Conservation (phyloP, 2,797 vertebrate species). For the Hippoglossus hippoglossus region DNA sequence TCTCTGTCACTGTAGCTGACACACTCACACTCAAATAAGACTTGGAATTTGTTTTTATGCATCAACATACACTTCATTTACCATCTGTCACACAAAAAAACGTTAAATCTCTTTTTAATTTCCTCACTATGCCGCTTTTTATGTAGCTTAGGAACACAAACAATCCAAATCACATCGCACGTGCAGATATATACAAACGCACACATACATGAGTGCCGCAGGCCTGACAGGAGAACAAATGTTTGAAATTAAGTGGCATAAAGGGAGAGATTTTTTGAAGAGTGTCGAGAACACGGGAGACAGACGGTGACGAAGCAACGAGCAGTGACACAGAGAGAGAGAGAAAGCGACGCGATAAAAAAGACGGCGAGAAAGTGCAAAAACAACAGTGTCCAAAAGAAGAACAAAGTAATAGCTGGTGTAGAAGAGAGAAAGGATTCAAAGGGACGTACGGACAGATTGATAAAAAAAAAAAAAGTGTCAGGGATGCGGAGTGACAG, state of each 20-base stretch:
- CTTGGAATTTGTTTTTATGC: conserved; percentile 45
- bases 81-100: conserved; percentile 68
- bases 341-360: conserved; percentile 42
- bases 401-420: conserved; percentile 19
- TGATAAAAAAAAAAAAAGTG: conserved; percentile 31
- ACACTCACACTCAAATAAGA: conserved; percentile 27
- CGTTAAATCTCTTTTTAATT: conserved; percentile 76
- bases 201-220: background rate
- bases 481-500: background rate
- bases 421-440: conserved; percentile 25
- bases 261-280: conserved; percentile 40
- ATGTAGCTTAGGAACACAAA: conserved; percentile 55
- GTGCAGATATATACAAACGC: conserved; percentile 10
- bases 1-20: conserved; percentile 11
- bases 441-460: conserved; percentile 34
- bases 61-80: conserved; percentile 59
- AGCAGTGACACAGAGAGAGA: conserved; percentile 44
- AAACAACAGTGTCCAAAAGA: conserved; percentile 38
- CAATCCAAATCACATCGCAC: conserved; percentile 23
- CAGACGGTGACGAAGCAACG: conserved; percentile 27
- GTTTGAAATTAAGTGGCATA: conserved; percentile 62
- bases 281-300: conserved; percentile 37
- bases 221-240: conserved; percentile 52
- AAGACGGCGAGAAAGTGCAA: conserved; percentile 26
- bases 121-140: conserved; percentile 63